Evolutionary conservation across 2,888 invertebrate genomes (phyloP), one percentile per base, ranked within the genome.

Genomic region (Lamellibrachia satsuma): DNA sequence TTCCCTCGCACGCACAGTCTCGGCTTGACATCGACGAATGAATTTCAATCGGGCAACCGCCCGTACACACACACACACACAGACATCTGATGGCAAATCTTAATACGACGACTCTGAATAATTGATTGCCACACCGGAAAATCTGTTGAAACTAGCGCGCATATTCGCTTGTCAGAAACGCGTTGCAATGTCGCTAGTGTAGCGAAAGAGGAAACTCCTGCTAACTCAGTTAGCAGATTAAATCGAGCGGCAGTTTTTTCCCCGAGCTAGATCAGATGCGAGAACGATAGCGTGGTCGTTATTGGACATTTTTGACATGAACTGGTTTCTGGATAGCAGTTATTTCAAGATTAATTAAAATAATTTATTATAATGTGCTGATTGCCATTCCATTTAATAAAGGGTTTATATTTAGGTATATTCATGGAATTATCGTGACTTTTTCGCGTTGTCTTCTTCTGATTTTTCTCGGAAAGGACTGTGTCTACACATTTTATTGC

Each of bases 1-100:
- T 15, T 11, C 75, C 75, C n/a, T 15, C 75, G 15, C 75, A 22
- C 1, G 75, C 22, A 1, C 11, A 75, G 75, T n/a, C 75, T n/a
- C 75, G n/a, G 75, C 75, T 15, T 75, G 75, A 75, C 75, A 22
- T 15, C 75, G 22, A n/a, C 22, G 75, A 11, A 75, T 22, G 75
- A 75, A 75, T 75, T 75, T 75, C 75, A 75, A 75, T 75, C n/a
- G 75, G 75, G n/a, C 75, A 75, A 22, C n/a, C 75, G 75, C 75
- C 75, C 75, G n/a, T 75, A 75, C 75, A 75, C 75, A 15, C 39
- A 39, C 39, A 39, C 39, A 39, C 39, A 39, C 15, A n/a, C 75
- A 75, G 75, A 75, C 75, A 75, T 75, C 75, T 75, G 75, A 15
- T 75, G 22, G 75, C 75, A 75, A n/a, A 75, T n/a, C n/a, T 75